These are phyloP conservation scores for Oceanodroma tethys DNA, from an alignment of 2,113 vertebrate genomes.

Conservation along the genomic window DNA sequence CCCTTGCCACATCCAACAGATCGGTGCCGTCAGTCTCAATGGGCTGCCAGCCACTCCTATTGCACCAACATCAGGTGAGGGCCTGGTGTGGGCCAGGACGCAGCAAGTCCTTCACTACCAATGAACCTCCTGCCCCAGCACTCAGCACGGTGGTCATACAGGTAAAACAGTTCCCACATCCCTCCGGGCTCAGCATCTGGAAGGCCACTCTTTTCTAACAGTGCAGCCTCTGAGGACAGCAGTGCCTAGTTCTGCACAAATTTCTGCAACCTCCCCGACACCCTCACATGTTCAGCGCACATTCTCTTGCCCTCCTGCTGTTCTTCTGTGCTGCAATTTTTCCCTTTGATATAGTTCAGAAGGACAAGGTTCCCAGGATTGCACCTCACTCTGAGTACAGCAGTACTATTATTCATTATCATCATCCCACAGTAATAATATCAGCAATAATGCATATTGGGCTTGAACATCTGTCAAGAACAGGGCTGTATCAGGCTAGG, in stretches of 20 bases:
- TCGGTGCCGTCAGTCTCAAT: conserved; percentile 94
- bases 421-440: neutral
- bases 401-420: neutral
- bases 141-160: neutral
- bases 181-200: neutral
- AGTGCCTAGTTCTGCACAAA: neutral
- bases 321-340: neutral
- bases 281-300: rapidly evolving
- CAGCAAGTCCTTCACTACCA: neutral
- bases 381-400: neutral
- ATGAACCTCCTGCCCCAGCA: neutral
- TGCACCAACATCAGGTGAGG: conserved; percentile 88
- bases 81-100: neutral
- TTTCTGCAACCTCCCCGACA: neutral
- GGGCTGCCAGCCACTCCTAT: conserved; percentile 88
- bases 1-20: conserved; percentile 95
- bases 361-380: neutral
- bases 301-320: neutral
- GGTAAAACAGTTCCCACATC: neutral
- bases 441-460: neutral
- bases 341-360: neutral
- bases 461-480: neutral
- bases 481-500: neutral
- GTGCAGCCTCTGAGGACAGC: neutral
- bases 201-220: neutral